Base-by-base conservation (phyloP, 2,797 vertebrate species). In the Alauda arvensis region DNA sequence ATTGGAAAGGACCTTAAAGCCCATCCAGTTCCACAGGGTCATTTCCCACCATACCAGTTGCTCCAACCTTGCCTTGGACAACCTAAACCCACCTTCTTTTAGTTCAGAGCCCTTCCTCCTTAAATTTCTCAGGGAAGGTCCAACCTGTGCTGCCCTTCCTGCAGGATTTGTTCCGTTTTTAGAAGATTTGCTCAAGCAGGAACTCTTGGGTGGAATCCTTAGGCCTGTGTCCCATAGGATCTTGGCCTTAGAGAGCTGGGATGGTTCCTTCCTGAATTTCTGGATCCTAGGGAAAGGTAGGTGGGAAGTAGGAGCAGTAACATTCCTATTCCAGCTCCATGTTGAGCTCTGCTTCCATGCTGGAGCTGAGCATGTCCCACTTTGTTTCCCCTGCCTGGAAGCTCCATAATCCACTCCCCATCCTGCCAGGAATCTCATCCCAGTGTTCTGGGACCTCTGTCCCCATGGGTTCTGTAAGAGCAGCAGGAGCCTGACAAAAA, bases 401-500 rank as follows among this genome's bases (percentile, higher is more conserved):
- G 45, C 70, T 85, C 66, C 72, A 67, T 34, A 66, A 90, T 77
- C 77, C 61, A 16, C 84, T 90, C 86, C 65, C 6, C 67, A 56
- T 83, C 83, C 82, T 85, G 74, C 81, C 91, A 85, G 76, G 87
- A 93, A 68, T 84, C 57, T 77, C 89, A 90, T 93, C 91, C 84
- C 82, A 20, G 5, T 8, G 10, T 20, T 45, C 61, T 33, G 46
- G 24, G 19, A 45, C 29, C 13, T 45, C 39, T 66, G 66, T 61
- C 70, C 45, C 77, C 39, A 7, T 0, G 71, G 48, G 61, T 62
- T 71, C 77, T 31, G 43, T 31, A 43, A 33, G 75, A 72, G 80
- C 68, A 45, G 87, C 46, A 24, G 61, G 66, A 77, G n/a, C 45
- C 83, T 85, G 83, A 75, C 85, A 83, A 61, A 89, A 65, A 85